Evolutionary conservation across 53 echinoderm and acorn worm species (phyloP), one percentile per base, ranked within the genome.

Genomic region (Pentamera pediparva): DNA sequence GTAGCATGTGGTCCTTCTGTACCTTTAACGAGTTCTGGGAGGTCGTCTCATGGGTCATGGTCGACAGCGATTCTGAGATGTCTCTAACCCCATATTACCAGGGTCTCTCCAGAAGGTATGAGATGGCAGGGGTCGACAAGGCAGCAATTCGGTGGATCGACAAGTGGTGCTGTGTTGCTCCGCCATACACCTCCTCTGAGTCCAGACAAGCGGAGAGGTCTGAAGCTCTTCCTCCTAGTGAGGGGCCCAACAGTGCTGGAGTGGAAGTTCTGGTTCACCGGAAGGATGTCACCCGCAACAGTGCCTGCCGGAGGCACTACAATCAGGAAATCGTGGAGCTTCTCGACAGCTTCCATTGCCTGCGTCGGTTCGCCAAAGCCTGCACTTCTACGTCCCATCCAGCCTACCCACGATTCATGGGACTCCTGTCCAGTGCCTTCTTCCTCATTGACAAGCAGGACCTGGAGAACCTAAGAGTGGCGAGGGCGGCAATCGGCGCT

Each of bases 61-160:
- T 69, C 3, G 69, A 79, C 45, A 54, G 22, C 11, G 79, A 79
- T 40, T 69, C 79, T 3, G 79, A 79, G 37, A 37, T 30, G 31
- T 22, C 58, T 1, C 38, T 79, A 11, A 37, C 11, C 38, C 55
- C 37, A 11, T 79, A 79, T 35, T 79, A 79, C 58, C 22, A 54
- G n/a, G 79, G 69, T 6, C 36, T 75, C 22, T 17, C 75, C 6
- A 19, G 39, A 35, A 17, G 75, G 35, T 75, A 75, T 38, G 59
- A 57, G 19, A 9, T 56, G 19, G 75, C 59, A 19, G 50, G n/a
- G 3, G 75, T 59, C 24, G 75, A 75, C 21, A 75, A 75, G 59
- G 75, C 75, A 75, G 27, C 26, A 17, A 19, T 75, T 10, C 18
- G 75, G 6, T 75, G 75, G 57, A 57, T 79, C 2, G 79, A 69